phyloP scores from a whole-genome alignment of 2,797 vertebrate genomes.

The Hydrolagus colliei region DNA sequence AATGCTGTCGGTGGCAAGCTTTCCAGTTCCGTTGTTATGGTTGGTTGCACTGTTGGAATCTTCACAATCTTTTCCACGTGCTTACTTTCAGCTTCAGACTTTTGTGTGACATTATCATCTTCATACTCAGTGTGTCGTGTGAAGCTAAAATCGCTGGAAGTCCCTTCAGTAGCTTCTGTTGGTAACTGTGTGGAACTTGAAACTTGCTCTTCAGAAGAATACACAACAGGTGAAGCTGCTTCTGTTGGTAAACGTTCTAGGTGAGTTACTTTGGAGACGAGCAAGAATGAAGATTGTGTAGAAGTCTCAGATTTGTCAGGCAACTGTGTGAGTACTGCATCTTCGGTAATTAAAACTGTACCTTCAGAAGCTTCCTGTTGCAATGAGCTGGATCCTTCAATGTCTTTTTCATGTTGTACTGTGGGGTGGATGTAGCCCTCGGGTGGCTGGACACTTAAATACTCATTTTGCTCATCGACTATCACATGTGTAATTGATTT shows the following conservation, averaged over 20 bases:
- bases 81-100: not conserved
- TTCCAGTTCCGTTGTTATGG: not conserved
- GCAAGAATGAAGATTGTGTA: not conserved
- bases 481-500: not conserved
- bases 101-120: not conserved
- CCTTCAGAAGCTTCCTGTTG: slow-evolving; percentile 8
- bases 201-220: not conserved
- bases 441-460: not conserved
- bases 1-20: not conserved
- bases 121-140: not conserved
- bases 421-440: not conserved
- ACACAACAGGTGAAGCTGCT: not conserved
- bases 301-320: not conserved
- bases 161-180: not conserved
- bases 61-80: not conserved
- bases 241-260: not conserved
- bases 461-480: not conserved
- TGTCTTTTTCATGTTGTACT: not conserved
- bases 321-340: not conserved
- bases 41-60: not conserved
- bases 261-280: not conserved
- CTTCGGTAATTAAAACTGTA: not conserved
- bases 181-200: not conserved
- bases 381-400: not conserved
- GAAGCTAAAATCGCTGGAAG: not conserved